Evolutionary conservation across 2,797 vertebrate species (phyloP), one percentile per base, ranked within the genome.

Genomic region (Gymnoscopelus braueri): DNA sequence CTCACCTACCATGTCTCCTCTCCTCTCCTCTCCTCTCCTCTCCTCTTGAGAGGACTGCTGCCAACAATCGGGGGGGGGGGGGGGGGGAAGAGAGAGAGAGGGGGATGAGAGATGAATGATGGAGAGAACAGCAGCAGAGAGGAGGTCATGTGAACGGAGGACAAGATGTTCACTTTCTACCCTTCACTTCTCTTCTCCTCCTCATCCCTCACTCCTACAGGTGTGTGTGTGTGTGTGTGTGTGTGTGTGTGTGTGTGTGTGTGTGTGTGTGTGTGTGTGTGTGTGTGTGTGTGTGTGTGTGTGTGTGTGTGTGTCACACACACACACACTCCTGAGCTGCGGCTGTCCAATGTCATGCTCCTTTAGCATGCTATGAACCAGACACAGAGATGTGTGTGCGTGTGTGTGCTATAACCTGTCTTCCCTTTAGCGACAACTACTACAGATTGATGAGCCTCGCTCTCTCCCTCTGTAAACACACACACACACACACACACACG

Each of bases 231-330:
- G 50, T 51, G 50, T 51, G 50, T 51, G 50, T 51, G 50, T n/a
- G 50, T 12, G 50, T n/a, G 50, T 51, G 50, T n/a, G 50, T 51
- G 50, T n/a, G 50, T 51, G 50, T n/a, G 50, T 51, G 50, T n/a
- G 50, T 51, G 50, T n/a, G 50, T 51, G 50, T n/a, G 19, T 55
- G 53, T 19, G 19, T 55, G 19, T 9, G n/a, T 26, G 9, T 24
- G 19, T 55, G 19, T 19, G n/a, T 57, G 51, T 44, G 66, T 32
- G 6, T 35, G 55, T 54, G 59, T 11, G 15, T 55, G 64, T 62
- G 65, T 53, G 62, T 39, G 59, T 39, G 6, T 74, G 53, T 53
- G 13, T 66, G 56, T 49, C 50, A 32, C 3, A 3, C 32, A 32
- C 50, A 32, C 3, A 3, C 32, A 32, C 32, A 8, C 7, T 29